A percentile compares a stretch with the other conserved stretches of the same genome.
Conservation (phyloP, 2,113 vertebrate genomes). For the Notarius quadriscutis region DNA sequence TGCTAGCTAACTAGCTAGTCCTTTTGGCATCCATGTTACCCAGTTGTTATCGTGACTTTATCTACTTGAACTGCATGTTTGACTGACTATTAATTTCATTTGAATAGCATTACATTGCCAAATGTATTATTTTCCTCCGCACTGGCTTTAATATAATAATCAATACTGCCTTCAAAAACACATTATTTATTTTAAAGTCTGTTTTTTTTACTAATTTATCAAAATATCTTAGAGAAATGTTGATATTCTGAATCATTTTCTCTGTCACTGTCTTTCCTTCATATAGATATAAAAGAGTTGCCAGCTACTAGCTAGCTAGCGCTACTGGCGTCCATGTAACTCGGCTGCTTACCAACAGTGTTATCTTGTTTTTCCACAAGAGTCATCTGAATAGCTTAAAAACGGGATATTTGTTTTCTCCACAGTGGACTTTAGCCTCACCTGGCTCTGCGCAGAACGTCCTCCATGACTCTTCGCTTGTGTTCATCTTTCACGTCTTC, state of each 20-base stretch:
- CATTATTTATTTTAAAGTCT: neutral
- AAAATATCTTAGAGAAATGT: neutral
- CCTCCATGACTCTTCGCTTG: conserved; percentile 82
- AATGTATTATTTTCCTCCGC: no score
- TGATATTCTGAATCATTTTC: neutral
- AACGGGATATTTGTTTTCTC: neutral
- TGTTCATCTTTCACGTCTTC: conserved; percentile 84
- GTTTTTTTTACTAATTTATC: neutral
- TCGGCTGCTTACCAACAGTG: neutral
- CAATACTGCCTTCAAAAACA: neutral
- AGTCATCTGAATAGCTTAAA: neutral
- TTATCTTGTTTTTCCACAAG: neutral
- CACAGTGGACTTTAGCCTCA: conserved; percentile 55
- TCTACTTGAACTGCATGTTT: neutral
- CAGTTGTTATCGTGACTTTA: neutral
- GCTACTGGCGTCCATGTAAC: neutral
- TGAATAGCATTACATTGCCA: neutral
- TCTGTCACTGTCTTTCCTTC: neutral
- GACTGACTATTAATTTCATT: neutral
- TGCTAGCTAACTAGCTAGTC: neutral
- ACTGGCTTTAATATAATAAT: neutral
- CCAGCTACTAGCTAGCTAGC: neutral
- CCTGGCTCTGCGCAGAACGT: conserved; percentile 87
- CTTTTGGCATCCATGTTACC: neutral
- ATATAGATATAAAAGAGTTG: neutral